phyloP scores from a whole-genome alignment of 2,797 vertebrate genomes.

The Pipistrellus nathusii region DNA sequence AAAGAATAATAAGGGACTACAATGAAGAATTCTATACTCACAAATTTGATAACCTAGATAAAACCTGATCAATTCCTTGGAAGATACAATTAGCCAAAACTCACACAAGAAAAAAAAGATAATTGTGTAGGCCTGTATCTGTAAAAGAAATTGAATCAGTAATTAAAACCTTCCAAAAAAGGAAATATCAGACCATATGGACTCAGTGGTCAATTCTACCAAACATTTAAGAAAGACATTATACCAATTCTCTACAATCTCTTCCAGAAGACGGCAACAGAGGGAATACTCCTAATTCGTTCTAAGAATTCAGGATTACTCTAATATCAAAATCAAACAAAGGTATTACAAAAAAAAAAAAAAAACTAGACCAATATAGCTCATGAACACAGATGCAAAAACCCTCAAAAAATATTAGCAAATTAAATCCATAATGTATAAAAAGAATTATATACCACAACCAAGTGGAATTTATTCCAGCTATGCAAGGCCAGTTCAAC shows the following conservation, averaged over 20 bases:
- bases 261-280: constrained; percentile 27
- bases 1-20: not conserved
- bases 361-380: not conserved
- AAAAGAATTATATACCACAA: not conserved
- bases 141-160: constrained; percentile 38
- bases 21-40: not conserved
- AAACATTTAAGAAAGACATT: constrained; percentile 38
- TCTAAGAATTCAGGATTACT: constrained; percentile 2
- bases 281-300: not conserved
- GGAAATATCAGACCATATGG: not conserved
- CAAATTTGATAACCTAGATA: constrained; percentile 12
- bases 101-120: constrained; percentile 36
- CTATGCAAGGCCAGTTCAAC: not conserved
- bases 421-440: not conserved
- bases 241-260: constrained; percentile 36
- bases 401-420: constrained; percentile 5
- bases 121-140: not conserved
- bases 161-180: constrained; percentile 41
- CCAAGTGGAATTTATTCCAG: not conserved
- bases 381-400: not conserved
- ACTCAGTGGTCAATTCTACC: constrained; percentile 6
- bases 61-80: not conserved
- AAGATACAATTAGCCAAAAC: constrained; percentile 40
- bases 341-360: not conserved
- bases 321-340: constrained; percentile 50